Evolutionary conservation across 2,888 invertebrate species (phyloP).

Genomic region (Nowickia ferox): DNA sequence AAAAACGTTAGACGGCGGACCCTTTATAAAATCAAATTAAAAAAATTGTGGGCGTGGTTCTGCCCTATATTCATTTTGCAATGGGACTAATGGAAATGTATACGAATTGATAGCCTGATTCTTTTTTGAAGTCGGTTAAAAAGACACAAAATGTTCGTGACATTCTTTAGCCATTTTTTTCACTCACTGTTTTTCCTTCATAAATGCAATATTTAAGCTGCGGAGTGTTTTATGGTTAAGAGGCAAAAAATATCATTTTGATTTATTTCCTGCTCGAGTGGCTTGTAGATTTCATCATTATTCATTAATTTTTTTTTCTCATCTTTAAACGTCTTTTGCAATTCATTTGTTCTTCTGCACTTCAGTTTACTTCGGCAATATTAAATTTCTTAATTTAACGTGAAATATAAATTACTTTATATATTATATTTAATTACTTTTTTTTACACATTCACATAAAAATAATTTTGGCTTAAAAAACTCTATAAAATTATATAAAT

Average conservation of each 20-base stretch:
- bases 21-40: too few relatives aligned
- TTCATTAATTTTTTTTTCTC: slow-evolving; percentile 45
- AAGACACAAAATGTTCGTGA: too few relatives aligned
- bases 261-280: slow-evolving; percentile 44
- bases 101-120: too few relatives aligned
- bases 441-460: neutral
- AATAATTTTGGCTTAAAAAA: neutral
- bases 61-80: too few relatives aligned
- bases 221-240: neutral
- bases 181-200: slow-evolving; percentile 9
- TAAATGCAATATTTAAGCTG: neutral
- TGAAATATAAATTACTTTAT: slow-evolving; percentile 11
- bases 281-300: slow-evolving; percentile 65
- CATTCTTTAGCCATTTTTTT: neutral
- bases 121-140: too few relatives aligned
- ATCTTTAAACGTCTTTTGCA: neutral
- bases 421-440: neutral
- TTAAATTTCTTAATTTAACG: slow-evolving; percentile 38
- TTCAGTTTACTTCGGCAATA: slow-evolving; percentile 37
- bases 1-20: too few relatives aligned
- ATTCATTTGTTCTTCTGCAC: neutral
- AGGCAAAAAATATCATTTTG: slow-evolving; percentile 20
- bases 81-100: too few relatives aligned
- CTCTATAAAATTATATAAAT: slow-evolving; percentile 32
- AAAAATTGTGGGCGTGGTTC: too few relatives aligned